Conservation (phyloP, 64 coral and sea anemone genomes). For the Stichodactyla mertensii region DNA sequence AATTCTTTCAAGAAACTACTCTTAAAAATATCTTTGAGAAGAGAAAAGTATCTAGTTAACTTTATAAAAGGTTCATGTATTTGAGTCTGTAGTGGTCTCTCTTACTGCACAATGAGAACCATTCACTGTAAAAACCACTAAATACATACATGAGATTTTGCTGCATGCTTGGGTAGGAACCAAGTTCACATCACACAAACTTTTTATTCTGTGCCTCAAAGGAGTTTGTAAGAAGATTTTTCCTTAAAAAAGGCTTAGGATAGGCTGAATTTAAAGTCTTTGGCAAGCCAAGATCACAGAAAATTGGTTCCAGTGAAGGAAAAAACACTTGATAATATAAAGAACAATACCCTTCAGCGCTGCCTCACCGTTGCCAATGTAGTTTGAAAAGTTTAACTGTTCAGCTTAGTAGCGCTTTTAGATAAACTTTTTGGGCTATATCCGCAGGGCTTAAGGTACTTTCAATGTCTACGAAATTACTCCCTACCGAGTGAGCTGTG, state of each 20-base stretch:
- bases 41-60: neutral
- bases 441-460: conserved; percentile 9
- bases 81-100: neutral
- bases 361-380: neutral
- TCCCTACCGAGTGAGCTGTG: conserved; percentile 31
- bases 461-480: conserved; percentile 25
- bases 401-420: conserved; percentile 5
- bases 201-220: neutral
- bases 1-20: neutral
- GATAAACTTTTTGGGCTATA: conserved; percentile 21
- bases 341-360: neutral
- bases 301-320: neutral
- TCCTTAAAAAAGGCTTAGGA: neutral
- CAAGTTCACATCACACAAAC: neutral
- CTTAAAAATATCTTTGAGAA: neutral
- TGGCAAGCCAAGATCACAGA: neutral
- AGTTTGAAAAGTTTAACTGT: neutral
- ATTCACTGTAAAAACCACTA: conserved; percentile 8
- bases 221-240: neutral
- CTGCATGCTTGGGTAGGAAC: neutral
- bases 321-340: neutral
- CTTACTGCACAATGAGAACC: neutral
- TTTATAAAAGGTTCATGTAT: neutral
- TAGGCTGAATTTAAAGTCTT: neutral
- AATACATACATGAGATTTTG: neutral